Base-by-base conservation (phyloP, 2,888 invertebrate genomes). In the Drosophila lutescens region DNA sequence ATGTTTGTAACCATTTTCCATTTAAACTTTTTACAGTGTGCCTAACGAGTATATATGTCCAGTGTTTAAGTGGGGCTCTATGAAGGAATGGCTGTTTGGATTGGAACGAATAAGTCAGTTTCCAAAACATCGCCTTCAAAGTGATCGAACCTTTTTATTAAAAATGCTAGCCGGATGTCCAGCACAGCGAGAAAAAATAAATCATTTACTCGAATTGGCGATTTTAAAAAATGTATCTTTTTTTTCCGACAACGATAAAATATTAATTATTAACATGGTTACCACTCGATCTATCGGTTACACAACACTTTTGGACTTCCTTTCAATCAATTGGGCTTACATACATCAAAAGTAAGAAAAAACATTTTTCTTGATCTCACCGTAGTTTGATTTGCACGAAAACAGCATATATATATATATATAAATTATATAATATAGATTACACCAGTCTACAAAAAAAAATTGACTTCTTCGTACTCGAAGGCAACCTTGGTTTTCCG, bases 61-160 rank as follows among this genome's bases (percentile, higher is more conserved):
- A 1, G 96, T 97, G 0, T 96, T 97, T 91, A 95, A 95, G 91
- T 96, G 96, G 95, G 97, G 97, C 0, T 94, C 95, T 0, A 93
- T 94, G 78, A 94, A 95, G 47, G 96, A 97, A 90, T 97, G 96
- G 96, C 95, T 96, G 75, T 97, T 97, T 79, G 96, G 96, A 38
- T 93, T 97, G 0, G 94, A 96, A 75, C 93, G 96, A 10, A 94
- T 96, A 0, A 94, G 96, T 54, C 94, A 96, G 84, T 96, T 96
- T 91, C 96, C 96, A 0, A 92, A 94, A 1, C 93, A 94, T 0
- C 93, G 96, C 51, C 95, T 95, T 78, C 95, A 94, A 83, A 96
- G 94, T 76, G 97, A 97, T 90, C 93, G 96, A 77, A 96, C 96
- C 0, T 96, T 95, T 90, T 93, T 97, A 3, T 91, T 96, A 53